A percentile compares a stretch with the other conserved stretches of the same genome.
Conservation (phyloP, 1,140 invertebrate genomes). For the Eupristina koningsbergeri region DNA sequence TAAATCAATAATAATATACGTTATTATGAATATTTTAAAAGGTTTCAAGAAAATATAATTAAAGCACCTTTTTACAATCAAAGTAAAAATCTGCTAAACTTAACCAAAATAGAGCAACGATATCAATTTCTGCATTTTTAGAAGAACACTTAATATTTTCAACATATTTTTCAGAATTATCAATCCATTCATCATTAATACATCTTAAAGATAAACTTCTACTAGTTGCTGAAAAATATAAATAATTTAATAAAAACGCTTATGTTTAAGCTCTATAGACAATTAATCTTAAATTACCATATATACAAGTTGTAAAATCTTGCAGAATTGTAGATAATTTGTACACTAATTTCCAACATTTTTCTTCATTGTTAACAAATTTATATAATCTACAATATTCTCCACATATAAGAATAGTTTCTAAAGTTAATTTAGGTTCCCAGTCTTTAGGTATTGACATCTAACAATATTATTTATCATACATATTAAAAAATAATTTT, state of each 20-base stretch:
- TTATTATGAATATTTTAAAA: background rate
- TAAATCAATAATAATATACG: background rate
- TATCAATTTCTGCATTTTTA: constrained; percentile 50
- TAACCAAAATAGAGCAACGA: constrained; percentile 61
- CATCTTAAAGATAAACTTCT: constrained; percentile 61
- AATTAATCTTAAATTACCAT: constrained; percentile 56
- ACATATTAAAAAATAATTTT: background rate
- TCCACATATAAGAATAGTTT: constrained; percentile 58
- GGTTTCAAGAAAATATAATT: background rate
- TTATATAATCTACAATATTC: constrained; percentile 62
- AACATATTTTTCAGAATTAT: constrained; percentile 53
- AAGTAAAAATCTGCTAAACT: constrained; percentile 67
- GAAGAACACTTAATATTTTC: constrained; percentile 52
- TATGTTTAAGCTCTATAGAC: no score
- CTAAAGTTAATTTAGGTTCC: constrained; percentile 56
- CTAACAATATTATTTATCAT: constrained; percentile 30
- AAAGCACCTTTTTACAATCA: constrained; percentile 57
- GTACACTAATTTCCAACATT: constrained; percentile 60
- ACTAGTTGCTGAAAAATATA: constrained; percentile 58
- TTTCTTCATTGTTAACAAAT: constrained; percentile 57
- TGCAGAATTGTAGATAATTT: constrained; percentile 56
- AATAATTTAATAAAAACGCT: constrained; percentile 31
- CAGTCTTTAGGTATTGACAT: constrained; percentile 51
- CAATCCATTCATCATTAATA: constrained; percentile 64
- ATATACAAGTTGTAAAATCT: constrained; percentile 56